Evolutionary conservation across 2,797 vertebrate species (phyloP).

Genomic region (Florisuga fusca): DNA sequence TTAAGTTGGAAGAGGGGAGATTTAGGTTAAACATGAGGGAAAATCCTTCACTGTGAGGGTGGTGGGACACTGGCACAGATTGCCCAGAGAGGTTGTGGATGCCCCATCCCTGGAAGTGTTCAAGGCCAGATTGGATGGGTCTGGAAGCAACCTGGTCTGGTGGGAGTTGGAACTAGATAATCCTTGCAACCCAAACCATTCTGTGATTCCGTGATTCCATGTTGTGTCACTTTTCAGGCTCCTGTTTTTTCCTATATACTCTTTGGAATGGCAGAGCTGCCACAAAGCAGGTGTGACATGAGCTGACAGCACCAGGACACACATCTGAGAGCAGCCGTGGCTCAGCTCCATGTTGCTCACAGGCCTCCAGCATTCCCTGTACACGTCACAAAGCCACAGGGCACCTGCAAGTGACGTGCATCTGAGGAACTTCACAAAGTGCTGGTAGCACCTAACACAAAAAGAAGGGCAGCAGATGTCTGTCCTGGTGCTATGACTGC

Average conservation of each 20-base stretch:
- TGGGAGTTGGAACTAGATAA: no score
- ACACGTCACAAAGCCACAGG: neutral
- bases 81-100: no score
- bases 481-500: neutral
- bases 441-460: neutral
- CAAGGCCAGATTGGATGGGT: no score
- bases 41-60: no score
- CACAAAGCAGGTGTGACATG: neutral
- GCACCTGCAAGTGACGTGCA: neutral
- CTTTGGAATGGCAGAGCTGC: neutral
- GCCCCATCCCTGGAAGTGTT: no score
- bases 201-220: no score
- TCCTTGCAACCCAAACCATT: no score
- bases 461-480: constrained; percentile 39
- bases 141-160: no score
- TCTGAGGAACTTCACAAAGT: neutral
- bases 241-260: neutral
- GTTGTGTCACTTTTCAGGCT: accelerated
- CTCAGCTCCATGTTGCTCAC: accelerated
- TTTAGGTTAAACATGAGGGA: no score
- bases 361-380: neutral
- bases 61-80: no score
- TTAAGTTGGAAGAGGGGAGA: no score
- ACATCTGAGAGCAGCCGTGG: neutral
- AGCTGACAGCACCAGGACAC: neutral